Base-by-base conservation (phyloP, 2,113 vertebrate species). In the Carollia perspicillata region DNA sequence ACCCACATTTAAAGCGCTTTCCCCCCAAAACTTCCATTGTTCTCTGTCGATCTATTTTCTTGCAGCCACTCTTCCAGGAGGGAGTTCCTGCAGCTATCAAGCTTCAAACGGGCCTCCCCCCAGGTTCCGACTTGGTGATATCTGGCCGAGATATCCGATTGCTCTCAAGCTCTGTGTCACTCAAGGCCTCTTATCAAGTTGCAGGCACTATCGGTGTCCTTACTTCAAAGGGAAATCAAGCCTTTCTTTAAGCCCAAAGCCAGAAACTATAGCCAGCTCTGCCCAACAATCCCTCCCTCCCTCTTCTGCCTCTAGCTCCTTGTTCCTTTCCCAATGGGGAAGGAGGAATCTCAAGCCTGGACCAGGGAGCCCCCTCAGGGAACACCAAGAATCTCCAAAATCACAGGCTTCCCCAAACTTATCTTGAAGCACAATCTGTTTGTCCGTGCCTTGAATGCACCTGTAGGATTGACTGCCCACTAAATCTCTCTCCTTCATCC, bases 381-480 rank as follows among this genome's bases (percentile, higher is more conserved):
- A 30, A 33, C 16, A 44, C 49, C 35, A 72, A 65, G 78, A 90
- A 79, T 66, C 68, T 74, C 84, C 18, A 14, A 23, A 60, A 30
- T 68, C 53, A 14, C 14, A 22, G 47, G 22, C 53, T 23, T 53
- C 30, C 74, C 1, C 35, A 44, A 78, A 26, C 44, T 10, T 18
- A 2, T 28, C 14, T 53, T 30, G 26, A 22, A 40, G 20, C 14
- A 11, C 8, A 11, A 40, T 30, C n/a, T 72, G 40, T 8, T 26
- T 1, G 3, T 40, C 33, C 51, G n/a, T 53, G 55, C 35, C n/a
- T 55, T 72, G 22, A 26, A 0, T 0, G 4, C 0, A 11, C 23
- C 51, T 17, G 17, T 68, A 16, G 23, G 44, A 44, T 53, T 33
- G 28, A 14, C 22, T 10, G 20, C 30, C 44, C 33, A 10, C 53